Conservation (phyloP, 1,140 invertebrate genomes). For the Ceratitis capitata region DNA sequence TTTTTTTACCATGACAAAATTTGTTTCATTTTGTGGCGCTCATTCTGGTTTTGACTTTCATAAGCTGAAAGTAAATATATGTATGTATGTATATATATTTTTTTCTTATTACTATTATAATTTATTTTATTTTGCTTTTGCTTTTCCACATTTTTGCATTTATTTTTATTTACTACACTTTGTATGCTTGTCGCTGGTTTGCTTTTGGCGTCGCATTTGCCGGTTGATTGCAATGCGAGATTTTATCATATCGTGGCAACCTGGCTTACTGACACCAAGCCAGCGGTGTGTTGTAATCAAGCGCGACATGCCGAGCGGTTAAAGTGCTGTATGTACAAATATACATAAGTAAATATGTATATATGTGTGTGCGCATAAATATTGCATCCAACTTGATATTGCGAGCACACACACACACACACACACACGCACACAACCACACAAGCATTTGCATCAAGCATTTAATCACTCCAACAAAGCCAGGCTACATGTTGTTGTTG, state of each 20-base stretch:
- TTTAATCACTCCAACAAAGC: too few species aligned
- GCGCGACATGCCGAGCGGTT: background rate
- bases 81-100: too few species aligned
- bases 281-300: conserved; percentile 17
- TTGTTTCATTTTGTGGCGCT: background rate
- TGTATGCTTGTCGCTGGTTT: too few species aligned
- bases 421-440: background rate
- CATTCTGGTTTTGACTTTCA: background rate
- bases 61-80: background rate
- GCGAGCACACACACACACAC: background rate
- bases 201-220: too few species aligned
- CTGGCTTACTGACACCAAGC: background rate
- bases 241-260: conserved; percentile 15
- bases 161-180: background rate
- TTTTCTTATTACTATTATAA: too few species aligned
- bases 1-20: background rate
- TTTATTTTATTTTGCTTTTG: background rate
- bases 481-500: background rate
- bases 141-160: background rate
- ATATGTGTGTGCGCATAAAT: background rate
- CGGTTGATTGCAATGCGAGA: background rate
- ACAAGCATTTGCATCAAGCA: background rate
- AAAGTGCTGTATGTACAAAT: conserved; percentile 14
- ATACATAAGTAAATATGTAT: too few species aligned
- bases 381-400: background rate